Base-by-base conservation (phyloP, 2,888 invertebrate species). In the Anticlea derivata region DNA sequence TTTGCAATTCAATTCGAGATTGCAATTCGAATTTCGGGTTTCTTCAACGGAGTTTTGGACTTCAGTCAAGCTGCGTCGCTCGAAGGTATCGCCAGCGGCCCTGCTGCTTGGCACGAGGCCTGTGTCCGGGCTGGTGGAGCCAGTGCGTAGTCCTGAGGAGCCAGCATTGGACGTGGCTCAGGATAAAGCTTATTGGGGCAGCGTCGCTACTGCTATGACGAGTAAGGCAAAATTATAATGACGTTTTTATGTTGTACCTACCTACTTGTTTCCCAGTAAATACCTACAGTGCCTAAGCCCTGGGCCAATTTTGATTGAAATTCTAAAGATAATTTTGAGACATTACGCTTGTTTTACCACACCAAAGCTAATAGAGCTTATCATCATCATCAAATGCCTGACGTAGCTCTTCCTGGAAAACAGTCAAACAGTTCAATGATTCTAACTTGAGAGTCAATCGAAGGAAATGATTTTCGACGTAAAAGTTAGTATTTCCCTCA, bases 51-150 rank as follows among this genome's bases (percentile, higher is more conserved):
- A 61, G 67, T 57, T 48, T 53, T 11, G 20, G 50, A 55, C 59
- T 73, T 60, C 73, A 68, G 61, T 75, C 86, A 87, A 87, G 69
- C 86, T 86, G 91, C 86, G 88, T 75, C 87, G 91, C 44, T 85
- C 89, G 66, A 78, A 83, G 73, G 86, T 86, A 57, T 83, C 90
- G 56, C 86, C 92, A 76, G 92, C 88, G 75, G 88, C 91, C 34
- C 57, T 92, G 88, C 90, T 92, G 80, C 92, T 92, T 68, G 92
- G 92, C 63, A 91, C 92, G 50, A 84, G 92, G 65, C 86, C 91
- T 31, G 86, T 91, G 56, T 91, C 90, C 22, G 91, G 91, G 44
- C 79, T 91, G 64, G 80, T 90, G 62, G 91, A 90, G 62, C 89
- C 86, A 5, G 83, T 80, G 31, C 70, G 91, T 43, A 87, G 86